Conservation (phyloP, 2,888 invertebrate genomes). For the Vandiemenella viatica region DNA sequence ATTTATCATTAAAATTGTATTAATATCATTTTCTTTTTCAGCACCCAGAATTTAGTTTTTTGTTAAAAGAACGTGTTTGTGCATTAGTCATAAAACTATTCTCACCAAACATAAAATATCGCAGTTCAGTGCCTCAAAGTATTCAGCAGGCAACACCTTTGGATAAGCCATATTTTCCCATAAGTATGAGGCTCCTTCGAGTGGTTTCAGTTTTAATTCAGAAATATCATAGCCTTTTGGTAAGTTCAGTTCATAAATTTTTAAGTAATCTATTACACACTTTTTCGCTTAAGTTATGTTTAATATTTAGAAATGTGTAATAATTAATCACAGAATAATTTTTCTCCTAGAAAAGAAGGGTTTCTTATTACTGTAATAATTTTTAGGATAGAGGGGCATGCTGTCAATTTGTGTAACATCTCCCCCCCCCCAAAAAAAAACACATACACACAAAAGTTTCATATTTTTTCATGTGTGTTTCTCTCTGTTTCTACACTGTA, state of each 20-base stretch:
- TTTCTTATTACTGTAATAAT: no score
- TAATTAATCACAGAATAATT: no score
- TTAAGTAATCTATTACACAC: no score
- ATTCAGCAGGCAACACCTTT: slow-evolving; percentile 47
- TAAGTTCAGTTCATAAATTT: slow-evolving; percentile 31
- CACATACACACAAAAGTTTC: no score
- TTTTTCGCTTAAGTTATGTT: no score
- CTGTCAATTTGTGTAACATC: no score
- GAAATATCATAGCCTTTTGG: slow-evolving; percentile 80
- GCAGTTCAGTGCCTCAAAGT: slow-evolving; percentile 41
- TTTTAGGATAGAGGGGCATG: no score
- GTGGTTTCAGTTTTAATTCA: slow-evolving; percentile 87
- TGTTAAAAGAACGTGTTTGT: slow-evolving; percentile 92
- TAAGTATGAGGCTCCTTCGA: slow-evolving; percentile 84
- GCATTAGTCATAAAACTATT: slow-evolving; percentile 96
- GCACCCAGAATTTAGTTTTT: slow-evolving; percentile 86
- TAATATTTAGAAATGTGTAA: no score
- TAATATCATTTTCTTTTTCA: slow-evolving; percentile 34
- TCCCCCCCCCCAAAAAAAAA: no score
- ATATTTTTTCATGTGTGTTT: no score
- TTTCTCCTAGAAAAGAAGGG: no score
- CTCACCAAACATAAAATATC: slow-evolving; percentile 95
- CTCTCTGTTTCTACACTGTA: no score
- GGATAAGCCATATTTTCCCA: slow-evolving; percentile 92
- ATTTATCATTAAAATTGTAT: neutral